Percentiles rank a stretch among this genome's conserved stretches.
These are phyloP conservation scores for Geophilus truncorum DNA, from an alignment of 2,888 invertebrate species.

Conservation along the genomic window DNA sequence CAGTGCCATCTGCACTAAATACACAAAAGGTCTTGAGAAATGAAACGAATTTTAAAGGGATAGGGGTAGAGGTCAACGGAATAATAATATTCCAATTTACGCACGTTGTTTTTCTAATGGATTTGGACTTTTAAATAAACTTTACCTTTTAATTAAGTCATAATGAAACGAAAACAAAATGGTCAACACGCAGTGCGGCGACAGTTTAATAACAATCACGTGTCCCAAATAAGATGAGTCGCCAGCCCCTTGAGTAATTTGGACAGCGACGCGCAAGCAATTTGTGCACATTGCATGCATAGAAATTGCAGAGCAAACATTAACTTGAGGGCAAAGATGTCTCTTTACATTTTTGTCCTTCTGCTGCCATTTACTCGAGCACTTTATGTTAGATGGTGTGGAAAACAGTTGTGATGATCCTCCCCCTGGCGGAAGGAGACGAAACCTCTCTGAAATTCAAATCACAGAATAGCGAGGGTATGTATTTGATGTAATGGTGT, in stretches of 20 bases:
- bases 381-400: conserved; percentile 5
- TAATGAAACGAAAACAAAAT: neutral
- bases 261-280: neutral
- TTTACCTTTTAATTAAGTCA: neutral
- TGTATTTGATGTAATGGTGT: conserved; percentile 7
- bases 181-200: too few species aligned
- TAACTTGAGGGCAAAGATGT: neutral
- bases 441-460: conserved; percentile 1
- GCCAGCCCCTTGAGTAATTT: neutral
- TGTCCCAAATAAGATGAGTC: neutral
- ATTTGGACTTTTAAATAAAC: neutral
- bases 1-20: neutral
- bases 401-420: conserved; percentile 11
- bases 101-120: conserved; percentile 17
- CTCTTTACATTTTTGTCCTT: conserved; percentile 17
- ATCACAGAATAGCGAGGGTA: conserved; percentile 1
- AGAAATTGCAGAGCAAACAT: conserved; percentile 7
- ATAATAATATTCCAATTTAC: conserved; percentile 18
- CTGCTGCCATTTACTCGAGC: conserved; percentile 10
- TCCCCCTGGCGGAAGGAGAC: neutral
- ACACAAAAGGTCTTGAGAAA: conserved; percentile 17
- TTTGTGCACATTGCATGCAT: neutral
- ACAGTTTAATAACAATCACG: neutral
- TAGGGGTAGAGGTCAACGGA: neutral
- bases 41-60: conserved; percentile 6